Evolutionary conservation across 2,113 vertebrate genomes (phyloP), one percentile per base, ranked within the genome.

Genomic region (Larimichthys crocea): DNA sequence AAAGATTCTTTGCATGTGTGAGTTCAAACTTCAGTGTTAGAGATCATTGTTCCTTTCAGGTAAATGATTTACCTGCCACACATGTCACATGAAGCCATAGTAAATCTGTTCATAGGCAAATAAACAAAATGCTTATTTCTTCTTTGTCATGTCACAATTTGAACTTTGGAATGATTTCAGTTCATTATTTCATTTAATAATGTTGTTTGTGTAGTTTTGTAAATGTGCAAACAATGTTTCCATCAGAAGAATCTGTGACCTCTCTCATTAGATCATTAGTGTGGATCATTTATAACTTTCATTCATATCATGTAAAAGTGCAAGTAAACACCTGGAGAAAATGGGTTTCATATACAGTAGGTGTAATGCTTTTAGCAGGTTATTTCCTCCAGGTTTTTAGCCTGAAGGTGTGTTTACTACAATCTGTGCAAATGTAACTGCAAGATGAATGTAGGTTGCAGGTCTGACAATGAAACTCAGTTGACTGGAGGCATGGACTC

Each of bases 251-350:
- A 73, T 24, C 4, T 63, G 15, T 82, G 79, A 59, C 61, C 44
- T 71, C n/a, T 68, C 57, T 68, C 59, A 57, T 60, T 44, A 70
- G 17, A 12, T 60, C 44, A 56, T 80, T 59, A 73, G 56, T 6
- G 10, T 17, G 24, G 2, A 3, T 79, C 72, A 16, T n/a, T 14
- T 40, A 49, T 15, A 17, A 40, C 3, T 67, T 63, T 7, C 17
- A 20, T 60, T 16, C 29, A 50, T 11, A 20, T 19, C 3, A 26
- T 44, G 5, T 29, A 22, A n/a, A 59, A 10, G 31, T 15, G 3
- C 12, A 57, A 57, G 46, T 46, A 29, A 56, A 42, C 31, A 17
- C 12, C 56, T 52, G 15, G 5, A 55, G 10, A 15, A 50, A 12
- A 24, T 5, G 5, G n/a, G 14, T 48, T 79, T 55, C 1, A 3